Conservation (phyloP, 2,888 invertebrate genomes). For the Xylophagus ater region DNA sequence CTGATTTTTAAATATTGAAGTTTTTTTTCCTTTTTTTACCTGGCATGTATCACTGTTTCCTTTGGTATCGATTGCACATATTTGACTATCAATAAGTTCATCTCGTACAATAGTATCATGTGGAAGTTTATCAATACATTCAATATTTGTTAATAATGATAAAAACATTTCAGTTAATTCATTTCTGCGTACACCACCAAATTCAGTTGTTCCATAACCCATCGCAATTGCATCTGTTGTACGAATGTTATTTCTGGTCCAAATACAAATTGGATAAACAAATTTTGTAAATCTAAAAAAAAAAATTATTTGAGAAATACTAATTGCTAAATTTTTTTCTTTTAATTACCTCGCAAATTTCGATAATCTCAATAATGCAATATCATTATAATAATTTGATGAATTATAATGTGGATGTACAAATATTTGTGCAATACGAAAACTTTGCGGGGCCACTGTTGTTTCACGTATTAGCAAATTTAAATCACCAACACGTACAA, state of each 20-base stretch:
- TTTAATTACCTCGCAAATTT: background rate
- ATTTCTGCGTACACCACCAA: slow-evolving; percentile 28
- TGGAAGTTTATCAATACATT: slow-evolving; percentile 27
- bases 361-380: slow-evolving; percentile 48
- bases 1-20: background rate
- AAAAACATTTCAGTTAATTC: slow-evolving; percentile 31
- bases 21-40: slow-evolving; percentile 2
- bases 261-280: slow-evolving; percentile 47
- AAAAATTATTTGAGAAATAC: background rate
- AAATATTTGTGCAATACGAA: slow-evolving; percentile 20
- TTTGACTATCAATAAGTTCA: slow-evolving; percentile 15
- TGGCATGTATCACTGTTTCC: slow-evolving; percentile 18
- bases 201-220: slow-evolving; percentile 48
- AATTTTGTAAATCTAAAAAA: slow-evolving; percentile 33
- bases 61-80: slow-evolving; percentile 16
- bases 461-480: slow-evolving; percentile 20
- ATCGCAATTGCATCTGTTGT: slow-evolving; percentile 41
- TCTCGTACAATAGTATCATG: slow-evolving; percentile 7
- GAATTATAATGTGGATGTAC: slow-evolving; percentile 47
- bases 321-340: background rate
- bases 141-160: slow-evolving; percentile 28
- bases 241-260: slow-evolving; percentile 26
- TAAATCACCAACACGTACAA: slow-evolving; percentile 25
- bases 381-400: slow-evolving; percentile 50
- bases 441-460: slow-evolving; percentile 7